Percentiles rank a stretch among this genome's conserved stretches.
These are phyloP conservation scores for Passer montanus DNA, from an alignment of 2,113 vertebrate species.

Conservation along the genomic window DNA sequence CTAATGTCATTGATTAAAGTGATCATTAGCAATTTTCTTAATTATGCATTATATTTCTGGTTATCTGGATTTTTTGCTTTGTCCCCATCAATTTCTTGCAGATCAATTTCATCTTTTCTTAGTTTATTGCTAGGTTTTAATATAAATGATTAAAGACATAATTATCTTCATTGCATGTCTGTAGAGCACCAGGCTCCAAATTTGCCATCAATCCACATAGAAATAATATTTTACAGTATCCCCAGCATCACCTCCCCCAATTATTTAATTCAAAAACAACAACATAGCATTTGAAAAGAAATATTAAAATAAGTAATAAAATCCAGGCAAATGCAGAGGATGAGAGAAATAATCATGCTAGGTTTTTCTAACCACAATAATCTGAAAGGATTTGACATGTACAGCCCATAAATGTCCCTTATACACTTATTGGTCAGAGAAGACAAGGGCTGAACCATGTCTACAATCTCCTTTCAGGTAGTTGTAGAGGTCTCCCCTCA, in stretches of 20 bases:
- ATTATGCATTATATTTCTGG: not conserved
- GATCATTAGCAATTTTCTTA: not conserved
- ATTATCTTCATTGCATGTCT: not conserved
- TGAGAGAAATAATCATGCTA: not conserved
- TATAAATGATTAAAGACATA: not conserved
- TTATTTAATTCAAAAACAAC: constrained; percentile 16
- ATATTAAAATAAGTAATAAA: not conserved
- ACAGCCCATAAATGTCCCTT: not conserved
- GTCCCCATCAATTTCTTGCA: not conserved
- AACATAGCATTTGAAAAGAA: constrained; percentile 39
- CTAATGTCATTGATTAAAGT: constrained; percentile 18
- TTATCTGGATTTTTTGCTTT: not conserved
- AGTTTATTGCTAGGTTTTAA: not conserved
- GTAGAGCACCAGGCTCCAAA: not conserved
- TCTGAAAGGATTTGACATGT: not conserved
- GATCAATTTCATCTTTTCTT: not conserved
- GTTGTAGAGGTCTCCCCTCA: not conserved
- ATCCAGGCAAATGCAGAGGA: not conserved
- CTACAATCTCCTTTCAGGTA: not conserved
- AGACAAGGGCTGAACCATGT: not conserved
- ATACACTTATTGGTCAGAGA: not conserved
- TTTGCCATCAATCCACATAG: constrained; percentile 5
- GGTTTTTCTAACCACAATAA: not conserved
- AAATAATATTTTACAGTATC: not conserved
- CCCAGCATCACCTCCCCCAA: not conserved